Percentiles rank a stretch among this genome's conserved stretches.
phyloP scores from a whole-genome alignment of 2,888 invertebrate species.

The Magallana nippona region DNA sequence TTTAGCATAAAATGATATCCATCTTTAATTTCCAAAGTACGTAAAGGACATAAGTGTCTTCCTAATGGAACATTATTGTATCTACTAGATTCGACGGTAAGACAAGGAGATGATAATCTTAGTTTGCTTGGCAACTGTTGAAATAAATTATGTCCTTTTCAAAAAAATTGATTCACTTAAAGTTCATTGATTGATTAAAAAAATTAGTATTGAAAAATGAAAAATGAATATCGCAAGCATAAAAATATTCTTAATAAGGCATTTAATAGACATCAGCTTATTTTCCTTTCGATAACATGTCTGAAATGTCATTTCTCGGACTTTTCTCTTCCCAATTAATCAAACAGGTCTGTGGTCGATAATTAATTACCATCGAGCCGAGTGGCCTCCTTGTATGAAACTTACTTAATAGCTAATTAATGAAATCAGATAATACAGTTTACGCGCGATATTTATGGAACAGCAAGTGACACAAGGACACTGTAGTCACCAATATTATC shows the following conservation, averaged over 20 bases:
- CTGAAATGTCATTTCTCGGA: not conserved
- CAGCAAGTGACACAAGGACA: slow-evolving; percentile 17
- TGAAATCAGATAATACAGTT: slow-evolving; percentile 15
- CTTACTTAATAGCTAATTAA: slow-evolving; percentile 31
- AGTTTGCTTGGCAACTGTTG: not conserved
- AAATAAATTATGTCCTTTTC: not conserved
- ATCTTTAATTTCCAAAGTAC: slow-evolving; percentile 10
- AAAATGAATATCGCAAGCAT: too few species aligned
- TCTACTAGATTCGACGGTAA: not conserved
- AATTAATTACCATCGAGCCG: slow-evolving; percentile 14
- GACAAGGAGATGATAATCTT: not conserved
- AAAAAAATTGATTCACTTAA: too few species aligned
- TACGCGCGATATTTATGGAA: slow-evolving; percentile 21
- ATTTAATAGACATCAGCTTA: too few species aligned
- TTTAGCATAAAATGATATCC: not conserved
- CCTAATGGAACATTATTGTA: not conserved
- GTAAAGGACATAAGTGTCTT: slow-evolving; percentile 1
- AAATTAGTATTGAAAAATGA: too few species aligned
- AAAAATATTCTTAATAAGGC: too few species aligned
- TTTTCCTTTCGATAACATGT: not conserved
- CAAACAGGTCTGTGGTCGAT: not conserved
- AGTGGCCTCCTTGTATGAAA: slow-evolving; percentile 12
- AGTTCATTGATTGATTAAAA: too few species aligned
- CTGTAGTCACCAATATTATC: slow-evolving; percentile 33
- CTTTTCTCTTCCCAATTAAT: not conserved